These are phyloP conservation scores for Chymomyza amoena DNA, from an alignment of 2,888 invertebrate genomes.

Conservation along the genomic window DNA sequence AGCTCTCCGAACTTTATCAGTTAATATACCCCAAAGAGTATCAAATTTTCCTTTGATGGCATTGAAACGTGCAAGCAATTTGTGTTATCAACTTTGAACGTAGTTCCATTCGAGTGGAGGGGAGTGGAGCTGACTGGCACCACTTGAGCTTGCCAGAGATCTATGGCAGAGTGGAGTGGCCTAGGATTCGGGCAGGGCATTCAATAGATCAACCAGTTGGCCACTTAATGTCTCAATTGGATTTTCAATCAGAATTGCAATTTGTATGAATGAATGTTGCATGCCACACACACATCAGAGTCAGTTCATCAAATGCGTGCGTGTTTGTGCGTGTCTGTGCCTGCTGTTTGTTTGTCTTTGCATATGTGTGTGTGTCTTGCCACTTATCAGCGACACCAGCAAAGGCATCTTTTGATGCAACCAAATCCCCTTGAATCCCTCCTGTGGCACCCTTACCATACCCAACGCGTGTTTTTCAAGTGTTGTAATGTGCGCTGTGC, in stretches of 20 bases:
- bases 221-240: constrained; percentile 65
- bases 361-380: constrained; percentile 21
- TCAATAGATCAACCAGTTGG: constrained; percentile 4
- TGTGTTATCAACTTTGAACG: not conserved
- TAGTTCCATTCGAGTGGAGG: not conserved
- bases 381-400: constrained; percentile 52
- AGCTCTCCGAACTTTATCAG: constrained; percentile 35
- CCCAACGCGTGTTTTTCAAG: constrained; percentile 48
- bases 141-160: not conserved
- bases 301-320: not conserved
- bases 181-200: not conserved
- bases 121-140: too few relatives aligned
- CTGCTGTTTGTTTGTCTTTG: not conserved
- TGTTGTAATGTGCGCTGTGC: constrained; percentile 20
- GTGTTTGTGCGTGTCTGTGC: constrained; percentile 15
- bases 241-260: constrained; percentile 61
- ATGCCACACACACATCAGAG: constrained; percentile 28
- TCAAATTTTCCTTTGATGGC: constrained; percentile 36
- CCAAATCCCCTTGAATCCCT: constrained; percentile 21
- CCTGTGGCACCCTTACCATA: constrained; percentile 28
- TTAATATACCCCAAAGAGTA: constrained; percentile 27
- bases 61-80: constrained; percentile 44
- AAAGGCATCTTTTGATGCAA: constrained; percentile 5
- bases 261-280: constrained; percentile 34
- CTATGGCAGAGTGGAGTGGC: not conserved